A percentile compares a stretch with the other conserved stretches of the same genome.
Evolutionary conservation across 2,113 vertebrate genomes (phyloP).

Genomic region (Sardina pilchardus): DNA sequence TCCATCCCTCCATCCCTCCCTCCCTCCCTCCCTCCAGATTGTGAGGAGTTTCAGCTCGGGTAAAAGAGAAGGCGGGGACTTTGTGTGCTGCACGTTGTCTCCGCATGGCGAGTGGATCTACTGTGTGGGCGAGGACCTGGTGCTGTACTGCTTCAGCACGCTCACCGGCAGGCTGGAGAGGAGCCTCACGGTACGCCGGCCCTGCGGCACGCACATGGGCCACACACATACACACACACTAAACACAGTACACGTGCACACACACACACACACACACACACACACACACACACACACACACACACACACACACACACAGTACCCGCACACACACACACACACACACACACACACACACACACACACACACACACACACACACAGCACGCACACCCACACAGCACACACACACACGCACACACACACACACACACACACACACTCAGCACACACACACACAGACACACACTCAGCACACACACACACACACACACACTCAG

Average conservation of each 20-base stretch:
- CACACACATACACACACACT: too few relatives aligned
- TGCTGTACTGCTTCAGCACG: slow-evolving; percentile 97
- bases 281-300: not conserved
- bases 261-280: not conserved
- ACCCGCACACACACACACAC: not conserved
- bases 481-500: too few relatives aligned
- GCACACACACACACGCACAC: not conserved
- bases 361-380: not conserved
- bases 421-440: not conserved
- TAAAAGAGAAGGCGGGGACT: slow-evolving; percentile 96
- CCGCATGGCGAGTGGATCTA: slow-evolving; percentile 99
- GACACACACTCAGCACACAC: not conserved
- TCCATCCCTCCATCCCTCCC: slow-evolving; percentile 53
- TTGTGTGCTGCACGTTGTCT: slow-evolving; percentile 95
- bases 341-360: not conserved
- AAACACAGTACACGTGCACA: too few relatives aligned
- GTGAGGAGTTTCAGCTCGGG: slow-evolving; percentile 98
- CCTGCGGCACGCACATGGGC: not conserved
- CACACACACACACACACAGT: too few relatives aligned
- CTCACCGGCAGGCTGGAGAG: slow-evolving; percentile 97
- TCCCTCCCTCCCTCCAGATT: slow-evolving; percentile 70
- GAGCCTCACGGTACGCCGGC: slow-evolving; percentile 85
- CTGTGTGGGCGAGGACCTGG: slow-evolving; percentile 97
- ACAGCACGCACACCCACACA: too few relatives aligned
- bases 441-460: not conserved